These are phyloP conservation scores for Cheilosia vulpina DNA, from an alignment of 2,888 invertebrate genomes.

Conservation along the genomic window DNA sequence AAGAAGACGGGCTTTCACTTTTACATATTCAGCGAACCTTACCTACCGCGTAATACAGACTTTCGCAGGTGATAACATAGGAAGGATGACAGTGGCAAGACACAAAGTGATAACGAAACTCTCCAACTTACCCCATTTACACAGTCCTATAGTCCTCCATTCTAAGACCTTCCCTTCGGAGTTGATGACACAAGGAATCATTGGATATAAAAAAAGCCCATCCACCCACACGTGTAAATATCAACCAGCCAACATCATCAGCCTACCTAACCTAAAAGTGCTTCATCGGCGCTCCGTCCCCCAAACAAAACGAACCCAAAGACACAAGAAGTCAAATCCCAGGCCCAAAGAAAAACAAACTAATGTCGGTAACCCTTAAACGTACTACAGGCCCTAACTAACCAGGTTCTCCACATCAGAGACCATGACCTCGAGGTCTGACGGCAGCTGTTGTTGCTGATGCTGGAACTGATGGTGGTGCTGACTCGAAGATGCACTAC, in stretches of 20 bases:
- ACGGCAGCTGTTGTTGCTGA: conserved; percentile 80
- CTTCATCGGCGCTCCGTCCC: conserved; percentile 1
- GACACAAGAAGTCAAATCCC: not conserved
- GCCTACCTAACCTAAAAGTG: conserved; percentile 2
- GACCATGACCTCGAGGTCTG: conserved; percentile 83
- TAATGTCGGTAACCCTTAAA: conserved; percentile 10
- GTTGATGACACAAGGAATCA: conserved; percentile 11
- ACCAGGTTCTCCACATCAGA: conserved; percentile 83
- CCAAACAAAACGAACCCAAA: conserved; percentile 1
- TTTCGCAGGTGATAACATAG: too few species aligned
- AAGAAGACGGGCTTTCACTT: too few species aligned
- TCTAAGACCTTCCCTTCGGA: conserved; percentile 4
- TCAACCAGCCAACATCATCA: conserved; percentile 1
- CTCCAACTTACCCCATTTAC: not conserved
- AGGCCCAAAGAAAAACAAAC: conserved; percentile 31
- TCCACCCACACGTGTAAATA: conserved; percentile 38
- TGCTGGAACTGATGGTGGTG: conserved; percentile 52
- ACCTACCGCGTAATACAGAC: too few species aligned
- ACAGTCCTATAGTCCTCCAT: not conserved
- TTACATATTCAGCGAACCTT: too few species aligned
- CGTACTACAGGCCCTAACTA: conserved; percentile 79
- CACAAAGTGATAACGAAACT: too few species aligned
- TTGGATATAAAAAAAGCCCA: conserved; percentile 26
- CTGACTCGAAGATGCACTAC: conserved; percentile 69
- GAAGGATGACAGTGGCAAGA: too few species aligned